A percentile compares a stretch with the other conserved stretches of the same genome.
Evolutionary conservation across 2,888 invertebrate species (phyloP).

Genomic region (Imbricaverruca yamaguchii): DNA sequence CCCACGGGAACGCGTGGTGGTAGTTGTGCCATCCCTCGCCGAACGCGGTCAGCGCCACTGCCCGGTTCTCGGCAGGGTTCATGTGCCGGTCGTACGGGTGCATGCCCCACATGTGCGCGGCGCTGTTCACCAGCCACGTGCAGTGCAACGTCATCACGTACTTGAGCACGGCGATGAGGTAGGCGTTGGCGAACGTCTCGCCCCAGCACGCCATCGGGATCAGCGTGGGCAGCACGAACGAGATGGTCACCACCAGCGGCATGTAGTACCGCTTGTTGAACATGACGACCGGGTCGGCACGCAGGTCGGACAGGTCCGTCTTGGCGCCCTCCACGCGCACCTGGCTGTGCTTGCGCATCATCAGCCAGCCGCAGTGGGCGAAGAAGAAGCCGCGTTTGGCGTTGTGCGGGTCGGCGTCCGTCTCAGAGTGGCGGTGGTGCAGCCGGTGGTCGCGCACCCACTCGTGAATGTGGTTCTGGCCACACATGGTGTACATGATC

Average conservation of each 20-base stretch:
- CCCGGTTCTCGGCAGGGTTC: constrained; percentile 35
- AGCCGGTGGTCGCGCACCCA: constrained; percentile 77
- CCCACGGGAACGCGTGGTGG: constrained; percentile 88
- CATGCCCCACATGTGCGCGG: constrained; percentile 88
- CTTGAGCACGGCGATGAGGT: constrained; percentile 60
- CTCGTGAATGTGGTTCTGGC: constrained; percentile 79
- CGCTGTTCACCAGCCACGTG: constrained; percentile 88
- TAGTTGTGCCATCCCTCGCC: constrained; percentile 93
- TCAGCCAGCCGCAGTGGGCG: constrained; percentile 89
- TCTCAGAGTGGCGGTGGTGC: constrained; percentile 89
- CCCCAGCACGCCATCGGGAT: constrained; percentile 78
- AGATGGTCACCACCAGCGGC: constrained; percentile 62
- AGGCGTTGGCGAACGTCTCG: constrained; percentile 67
- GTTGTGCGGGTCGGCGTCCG: constrained; percentile 88
- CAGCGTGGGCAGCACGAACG: constrained; percentile 70
- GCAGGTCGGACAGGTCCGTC: constrained; percentile 75
- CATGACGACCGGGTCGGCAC: constrained; percentile 67
- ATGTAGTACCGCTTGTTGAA: constrained; percentile 81
- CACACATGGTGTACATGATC: constrained; percentile 74
- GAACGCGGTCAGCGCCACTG: constrained; percentile 49
- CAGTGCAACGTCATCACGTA: constrained; percentile 51
- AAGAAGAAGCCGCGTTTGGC: constrained; percentile 91
- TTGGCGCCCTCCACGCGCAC: constrained; percentile 76
- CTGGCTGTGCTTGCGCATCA: constrained; percentile 82
- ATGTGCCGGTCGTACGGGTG: constrained; percentile 70